Percentiles rank a stretch among this genome's conserved stretches.
Evolutionary conservation across 1,140 invertebrate species (phyloP).

Genomic region (Pseudomyrmex sp.): DNA sequence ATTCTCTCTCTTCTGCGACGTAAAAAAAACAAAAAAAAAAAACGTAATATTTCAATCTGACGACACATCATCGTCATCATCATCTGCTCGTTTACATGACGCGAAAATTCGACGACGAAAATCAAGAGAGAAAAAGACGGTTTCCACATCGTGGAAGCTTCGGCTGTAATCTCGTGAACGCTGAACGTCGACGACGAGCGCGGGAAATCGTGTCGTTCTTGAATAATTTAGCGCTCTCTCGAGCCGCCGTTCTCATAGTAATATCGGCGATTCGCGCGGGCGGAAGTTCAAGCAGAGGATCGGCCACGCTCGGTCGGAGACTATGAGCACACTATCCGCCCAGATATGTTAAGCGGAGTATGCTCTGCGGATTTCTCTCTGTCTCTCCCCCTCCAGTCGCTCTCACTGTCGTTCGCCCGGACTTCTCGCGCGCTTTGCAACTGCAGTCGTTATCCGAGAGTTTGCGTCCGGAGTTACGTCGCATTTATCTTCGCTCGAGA

Average conservation of each 20-base stretch:
- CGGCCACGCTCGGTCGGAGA: constrained; percentile 45
- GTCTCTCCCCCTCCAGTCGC: background rate
- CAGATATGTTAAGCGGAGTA: constrained; percentile 33
- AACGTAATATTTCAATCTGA: background rate
- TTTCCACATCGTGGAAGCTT: constrained; percentile 29
- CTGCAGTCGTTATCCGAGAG: constrained; percentile 52
- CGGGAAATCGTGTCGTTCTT: constrained; percentile 55
- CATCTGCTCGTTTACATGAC: constrained; percentile 40
- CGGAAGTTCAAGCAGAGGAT: constrained; percentile 51
- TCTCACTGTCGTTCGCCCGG: background rate
- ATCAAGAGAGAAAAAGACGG: background rate
- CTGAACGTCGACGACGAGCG: constrained; percentile 44
- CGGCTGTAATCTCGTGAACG: constrained; percentile 47
- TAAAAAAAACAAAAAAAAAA: background rate
- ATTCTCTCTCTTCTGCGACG: too few species aligned
- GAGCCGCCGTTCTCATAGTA: constrained; percentile 56
- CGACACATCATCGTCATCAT: constrained; percentile 12
- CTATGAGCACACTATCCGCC: constrained; percentile 44
- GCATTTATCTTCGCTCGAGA: constrained; percentile 44
- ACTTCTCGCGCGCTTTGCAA: constrained; percentile 20
- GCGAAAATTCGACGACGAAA: constrained; percentile 39
- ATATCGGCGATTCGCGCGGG: constrained; percentile 52
- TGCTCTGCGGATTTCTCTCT: constrained; percentile 27
- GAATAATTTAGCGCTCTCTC: constrained; percentile 59
- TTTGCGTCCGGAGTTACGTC: constrained; percentile 40